Evolutionary conservation across 2,888 invertebrate genomes (phyloP), one percentile per base, ranked within the genome.

Genomic region (Linnaemya tessellans): DNA sequence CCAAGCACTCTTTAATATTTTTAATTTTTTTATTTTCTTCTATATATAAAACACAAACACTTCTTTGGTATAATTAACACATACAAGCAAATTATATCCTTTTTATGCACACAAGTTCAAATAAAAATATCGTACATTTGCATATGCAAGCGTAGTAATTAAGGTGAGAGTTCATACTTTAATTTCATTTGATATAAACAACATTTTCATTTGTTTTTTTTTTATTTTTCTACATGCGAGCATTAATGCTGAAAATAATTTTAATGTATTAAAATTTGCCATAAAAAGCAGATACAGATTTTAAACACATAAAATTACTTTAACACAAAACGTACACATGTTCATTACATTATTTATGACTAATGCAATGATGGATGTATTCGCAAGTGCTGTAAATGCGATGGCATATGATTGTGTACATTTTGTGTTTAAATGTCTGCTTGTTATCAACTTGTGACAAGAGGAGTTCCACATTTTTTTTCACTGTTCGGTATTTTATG

Each of bases 381-480:
- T 11, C 11, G 67, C 7, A 38, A 67, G 35, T n/a, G 43, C 30
- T 35, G 70, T 8, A 43, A 30, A 9, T 30, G 18, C n/a, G 30
- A 25, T 49, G 7, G 13, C 25, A 7, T n/a, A 1, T 38, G 54
- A 7, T 41, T 54, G 11, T 43, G 18, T 7, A 2, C 4, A 7
- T 80, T 9, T 68, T 67, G 13, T 43, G 15, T 0, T 56, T 56
- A 71, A 46, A 62, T 43, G 41, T 78, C 58, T 68, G 56, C 68
- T 70, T 74, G 79, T 64, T 84, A 54, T 75, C 46, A 70, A 84
- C 75, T 64, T 75, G 51, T 62, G 68, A 83, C 83, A 60, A 77
- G 51, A 80, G 65, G 71, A 80, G 75, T n/a, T 41, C 70, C 75
- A 84, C 77, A 77, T 71, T 77, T 71, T 62, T 80, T 60, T 80